Evolutionary conservation across 1,140 invertebrate species (phyloP).

Genomic region (Stratiolaelaps scimitus): DNA sequence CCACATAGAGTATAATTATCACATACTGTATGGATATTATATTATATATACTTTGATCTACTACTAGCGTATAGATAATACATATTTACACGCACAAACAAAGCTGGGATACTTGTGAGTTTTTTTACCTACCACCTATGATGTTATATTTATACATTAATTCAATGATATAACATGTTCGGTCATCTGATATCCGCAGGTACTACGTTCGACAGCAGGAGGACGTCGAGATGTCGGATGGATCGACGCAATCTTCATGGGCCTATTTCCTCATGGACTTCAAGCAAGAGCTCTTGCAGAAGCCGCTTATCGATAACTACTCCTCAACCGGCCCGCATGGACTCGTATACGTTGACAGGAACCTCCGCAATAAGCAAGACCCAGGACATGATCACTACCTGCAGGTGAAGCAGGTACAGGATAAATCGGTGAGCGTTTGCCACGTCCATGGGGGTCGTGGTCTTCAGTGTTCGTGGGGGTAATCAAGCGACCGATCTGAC

Average conservation of each 20-base stretch:
- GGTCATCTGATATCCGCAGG: not conserved
- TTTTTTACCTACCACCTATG: no score
- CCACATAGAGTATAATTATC: no score
- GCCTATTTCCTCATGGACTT: slow-evolving; percentile 67
- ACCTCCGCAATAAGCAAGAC: slow-evolving; percentile 47
- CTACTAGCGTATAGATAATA: no score
- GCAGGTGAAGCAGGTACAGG: slow-evolving; percentile 31
- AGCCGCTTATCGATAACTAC: slow-evolving; percentile 52
- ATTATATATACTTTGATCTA: no score
- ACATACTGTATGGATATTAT: no score
- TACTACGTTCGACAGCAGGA: slow-evolving; percentile 28
- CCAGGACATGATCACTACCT: slow-evolving; percentile 19
- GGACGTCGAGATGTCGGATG: not conserved
- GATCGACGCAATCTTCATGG: slow-evolving; percentile 48
- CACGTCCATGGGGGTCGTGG: no score
- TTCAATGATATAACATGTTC: no score
- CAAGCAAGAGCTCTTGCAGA: slow-evolving; percentile 51
- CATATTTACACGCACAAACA: no score
- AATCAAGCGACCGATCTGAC: no score
- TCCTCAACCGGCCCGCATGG: slow-evolving; percentile 53
- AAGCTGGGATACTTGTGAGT: no score
- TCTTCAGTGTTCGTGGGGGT: no score
- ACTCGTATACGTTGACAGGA: slow-evolving; percentile 58
- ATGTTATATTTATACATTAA: no score
- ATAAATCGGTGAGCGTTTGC: slow-evolving; percentile 35